A percentile compares a stretch with the other conserved stretches of the same genome.
These are phyloP conservation scores for Cydia splendana DNA, from an alignment of 1,140 invertebrate genomes.

Conservation along the genomic window DNA sequence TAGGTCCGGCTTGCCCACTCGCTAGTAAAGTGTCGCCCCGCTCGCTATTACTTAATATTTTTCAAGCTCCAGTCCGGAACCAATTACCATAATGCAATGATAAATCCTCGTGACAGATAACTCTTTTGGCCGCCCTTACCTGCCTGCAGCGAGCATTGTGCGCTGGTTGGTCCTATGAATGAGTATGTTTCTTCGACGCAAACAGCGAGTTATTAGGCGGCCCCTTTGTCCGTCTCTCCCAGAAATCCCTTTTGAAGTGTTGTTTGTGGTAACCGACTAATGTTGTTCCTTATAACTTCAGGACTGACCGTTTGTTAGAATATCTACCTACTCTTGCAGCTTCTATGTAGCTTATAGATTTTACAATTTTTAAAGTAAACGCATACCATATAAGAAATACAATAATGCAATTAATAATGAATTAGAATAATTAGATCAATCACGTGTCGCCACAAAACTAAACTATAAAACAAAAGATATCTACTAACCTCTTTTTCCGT, in stretches of 20 bases:
- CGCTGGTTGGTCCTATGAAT: constrained; percentile 48
- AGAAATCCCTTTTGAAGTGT: constrained; percentile 51
- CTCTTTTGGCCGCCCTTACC: constrained; percentile 33
- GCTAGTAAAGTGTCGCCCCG: too few species aligned
- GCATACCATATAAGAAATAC: too few species aligned
- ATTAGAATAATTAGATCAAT: too few species aligned
- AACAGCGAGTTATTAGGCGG: constrained; percentile 70
- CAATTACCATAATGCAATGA: constrained; percentile 34
- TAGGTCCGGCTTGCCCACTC: too few species aligned
- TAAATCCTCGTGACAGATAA: constrained; percentile 24
- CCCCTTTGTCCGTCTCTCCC: constrained; percentile 62
- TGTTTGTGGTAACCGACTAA: constrained; percentile 43
- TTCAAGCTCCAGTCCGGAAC: constrained; percentile 24
- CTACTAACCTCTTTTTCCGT: too few species aligned
- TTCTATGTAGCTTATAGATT: background rate
- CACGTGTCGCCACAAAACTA: too few species aligned
- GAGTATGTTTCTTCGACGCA: constrained; percentile 61
- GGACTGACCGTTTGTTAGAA: background rate
- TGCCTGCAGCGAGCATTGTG: constrained; percentile 48
- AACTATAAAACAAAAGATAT: too few species aligned
- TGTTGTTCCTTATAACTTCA: constrained; percentile 3
- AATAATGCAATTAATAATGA: too few species aligned
- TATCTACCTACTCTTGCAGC: background rate
- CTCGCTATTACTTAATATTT: background rate
- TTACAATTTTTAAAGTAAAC: too few species aligned